Evolutionary conservation across 2,113 vertebrate genomes (phyloP), one percentile per base, ranked within the genome.

Genomic region (Pedetes capensis): DNA sequence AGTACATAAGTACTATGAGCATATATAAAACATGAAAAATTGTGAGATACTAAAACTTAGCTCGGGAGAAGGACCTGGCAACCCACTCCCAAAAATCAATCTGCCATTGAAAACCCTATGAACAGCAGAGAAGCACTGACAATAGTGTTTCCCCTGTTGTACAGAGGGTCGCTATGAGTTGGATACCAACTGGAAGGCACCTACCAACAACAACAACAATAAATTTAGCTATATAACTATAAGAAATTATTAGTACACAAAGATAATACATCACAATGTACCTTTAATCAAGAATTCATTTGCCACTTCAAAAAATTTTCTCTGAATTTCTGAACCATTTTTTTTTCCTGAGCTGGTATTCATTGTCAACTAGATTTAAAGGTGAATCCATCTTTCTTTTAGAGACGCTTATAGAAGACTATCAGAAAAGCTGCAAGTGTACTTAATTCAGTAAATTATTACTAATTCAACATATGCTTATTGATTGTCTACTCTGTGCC

Each of bases 391-490:
- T 63, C 66, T 92, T 95, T 94, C 44, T 82, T 66, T 88, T 53
- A 63, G 83, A 87, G 53, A 87, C 68, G 63, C 22, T 89, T 78
- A 8, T 0, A 55, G 34, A 83, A 59, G 49, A 57, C 57, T 64
- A 16, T 88, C n/a, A 89, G 82, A 37, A 84, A 86, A 42, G 37
- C 14, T 71, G 57, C 83, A 96, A 66, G 23, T 93, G 68, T 96
- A 87, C 93, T 94, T 87, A 96, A 95, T 93, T 80, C 53, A 93
- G 42, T 57, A 18, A 55, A 25, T 66, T 91, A 93, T 96, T 96
- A 91, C 51, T 95, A 93, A 96, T 94, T 97, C 37, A 86, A 6
- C 42, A 69, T 72, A 61, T 39, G 39, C 37, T 63, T 97, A 94
- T 95, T 87, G 86, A 95, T 94, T 39, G 20, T 68, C 66, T 80